A percentile compares a stretch with the other conserved stretches of the same genome.
Evolutionary conservation across 1,140 invertebrate genomes (phyloP).

Genomic region (Cyphomyrmex costatus): DNA sequence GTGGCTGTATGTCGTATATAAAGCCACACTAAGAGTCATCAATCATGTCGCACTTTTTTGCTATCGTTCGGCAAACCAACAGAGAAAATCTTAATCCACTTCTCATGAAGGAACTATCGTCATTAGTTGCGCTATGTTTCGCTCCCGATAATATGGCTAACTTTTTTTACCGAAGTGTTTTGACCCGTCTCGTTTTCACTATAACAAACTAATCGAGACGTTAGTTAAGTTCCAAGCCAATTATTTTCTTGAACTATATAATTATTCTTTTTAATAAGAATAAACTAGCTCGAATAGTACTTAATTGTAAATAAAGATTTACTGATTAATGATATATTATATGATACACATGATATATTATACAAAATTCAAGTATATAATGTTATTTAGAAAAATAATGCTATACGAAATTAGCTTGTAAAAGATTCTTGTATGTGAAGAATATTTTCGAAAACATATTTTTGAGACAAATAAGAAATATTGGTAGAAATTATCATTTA

Average conservation of each 20-base stretch:
- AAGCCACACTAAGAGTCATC: slow-evolving; percentile 52
- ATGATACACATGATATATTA: too few relatives aligned
- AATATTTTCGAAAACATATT: not conserved
- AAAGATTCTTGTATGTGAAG: not conserved
- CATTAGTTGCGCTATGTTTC: slow-evolving; percentile 71
- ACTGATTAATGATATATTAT: not conserved
- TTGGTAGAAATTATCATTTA: not conserved
- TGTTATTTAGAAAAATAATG: not conserved
- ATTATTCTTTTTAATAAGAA: not conserved
- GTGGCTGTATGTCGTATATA: slow-evolving; percentile 44
- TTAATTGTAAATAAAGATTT: slow-evolving; percentile 1
- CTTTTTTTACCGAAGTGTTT: slow-evolving; percentile 56
- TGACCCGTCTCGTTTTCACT: slow-evolving; percentile 2
- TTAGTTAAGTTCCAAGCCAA: not conserved
- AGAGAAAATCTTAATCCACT: slow-evolving; percentile 74
- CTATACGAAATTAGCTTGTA: not conserved
- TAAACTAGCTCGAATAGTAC: not conserved
- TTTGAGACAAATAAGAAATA: not conserved
- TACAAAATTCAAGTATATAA: not conserved
- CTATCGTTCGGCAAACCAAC: slow-evolving; percentile 69
- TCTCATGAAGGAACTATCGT: slow-evolving; percentile 65
- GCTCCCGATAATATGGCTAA: slow-evolving; percentile 42
- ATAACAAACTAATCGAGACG: slow-evolving; percentile 43
- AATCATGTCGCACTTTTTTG: slow-evolving; percentile 74
- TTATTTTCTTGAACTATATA: too few relatives aligned